These are phyloP conservation scores for Barnardius zonarius DNA, from an alignment of 2,113 vertebrate genomes.

Conservation along the genomic window DNA sequence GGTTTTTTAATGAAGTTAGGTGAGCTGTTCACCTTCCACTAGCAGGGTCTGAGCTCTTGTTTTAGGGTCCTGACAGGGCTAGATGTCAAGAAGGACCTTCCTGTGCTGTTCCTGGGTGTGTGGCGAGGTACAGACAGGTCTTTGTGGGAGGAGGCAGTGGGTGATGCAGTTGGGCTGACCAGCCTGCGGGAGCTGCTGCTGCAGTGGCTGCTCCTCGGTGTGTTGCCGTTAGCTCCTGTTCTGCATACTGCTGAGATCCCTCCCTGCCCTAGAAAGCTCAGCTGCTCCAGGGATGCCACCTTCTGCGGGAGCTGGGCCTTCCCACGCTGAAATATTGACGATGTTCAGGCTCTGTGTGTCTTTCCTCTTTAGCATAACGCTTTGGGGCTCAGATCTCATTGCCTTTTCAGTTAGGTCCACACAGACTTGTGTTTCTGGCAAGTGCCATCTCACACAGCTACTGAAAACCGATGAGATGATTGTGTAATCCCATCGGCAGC, in stretches of 20 bases:
- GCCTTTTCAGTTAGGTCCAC: neutral
- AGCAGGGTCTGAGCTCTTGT: neutral
- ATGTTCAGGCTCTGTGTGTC: neutral
- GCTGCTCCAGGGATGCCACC: neutral
- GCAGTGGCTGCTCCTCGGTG: neutral
- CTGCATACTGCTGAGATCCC: neutral
- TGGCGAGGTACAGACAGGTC: neutral
- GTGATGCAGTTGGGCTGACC: neutral
- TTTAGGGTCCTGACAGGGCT: neutral
- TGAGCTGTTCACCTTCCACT: slow-evolving; percentile 14
- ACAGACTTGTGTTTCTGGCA: neutral
- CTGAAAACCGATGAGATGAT: neutral
- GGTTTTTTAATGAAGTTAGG: slow-evolving; percentile 21
- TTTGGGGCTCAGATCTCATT: neutral
- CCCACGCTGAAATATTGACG: neutral
- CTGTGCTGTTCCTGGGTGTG: neutral
- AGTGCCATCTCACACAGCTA: neutral
- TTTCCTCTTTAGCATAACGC: neutral
- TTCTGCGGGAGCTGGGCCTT: neutral
- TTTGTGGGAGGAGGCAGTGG: neutral
- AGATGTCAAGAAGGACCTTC: neutral
- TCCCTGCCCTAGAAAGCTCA: neutral
- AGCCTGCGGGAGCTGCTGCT: neutral
- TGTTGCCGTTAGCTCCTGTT: neutral
- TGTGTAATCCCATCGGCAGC: neutral